Conservation (phyloP, 2,113 vertebrate genomes). For the Pheucticus melanocephalus region DNA sequence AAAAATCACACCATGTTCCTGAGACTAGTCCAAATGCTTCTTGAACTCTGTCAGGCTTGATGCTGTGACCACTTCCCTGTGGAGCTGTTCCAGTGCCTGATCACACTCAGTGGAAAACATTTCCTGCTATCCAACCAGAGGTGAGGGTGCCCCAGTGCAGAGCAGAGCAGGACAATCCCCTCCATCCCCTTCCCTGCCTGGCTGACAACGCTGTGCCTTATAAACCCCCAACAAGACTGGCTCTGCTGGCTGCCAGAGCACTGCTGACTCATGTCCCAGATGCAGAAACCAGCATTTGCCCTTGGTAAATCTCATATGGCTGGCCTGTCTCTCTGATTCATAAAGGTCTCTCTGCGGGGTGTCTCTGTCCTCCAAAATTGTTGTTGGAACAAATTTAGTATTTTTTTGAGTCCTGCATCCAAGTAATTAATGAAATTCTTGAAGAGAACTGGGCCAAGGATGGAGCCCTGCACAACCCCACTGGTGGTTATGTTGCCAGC, state of each 20-base stretch:
- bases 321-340: not conserved
- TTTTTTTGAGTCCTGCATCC: not conserved
- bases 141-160: not conserved
- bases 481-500: too few relatives aligned
- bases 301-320: not conserved
- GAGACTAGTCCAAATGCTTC: rapidly evolving
- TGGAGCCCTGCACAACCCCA: not conserved
- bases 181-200: not conserved
- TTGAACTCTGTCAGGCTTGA: not conserved
- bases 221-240: rapidly evolving
- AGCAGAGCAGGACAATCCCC: not conserved
- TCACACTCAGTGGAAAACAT: not conserved
- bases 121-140: not conserved
- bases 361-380: too few relatives aligned
- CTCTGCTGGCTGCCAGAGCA: not conserved
- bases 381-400: not conserved
- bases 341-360: not conserved
- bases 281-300: not conserved
- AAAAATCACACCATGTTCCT: too few relatives aligned
- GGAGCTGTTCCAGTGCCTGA: not conserved
- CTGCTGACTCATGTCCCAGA: not conserved
- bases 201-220: rapidly evolving
- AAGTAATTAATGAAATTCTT: not conserved
- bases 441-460: not conserved
- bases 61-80: not conserved